phyloP scores from a whole-genome alignment of 1,140 invertebrate species.

The Psix sp. region DNA sequence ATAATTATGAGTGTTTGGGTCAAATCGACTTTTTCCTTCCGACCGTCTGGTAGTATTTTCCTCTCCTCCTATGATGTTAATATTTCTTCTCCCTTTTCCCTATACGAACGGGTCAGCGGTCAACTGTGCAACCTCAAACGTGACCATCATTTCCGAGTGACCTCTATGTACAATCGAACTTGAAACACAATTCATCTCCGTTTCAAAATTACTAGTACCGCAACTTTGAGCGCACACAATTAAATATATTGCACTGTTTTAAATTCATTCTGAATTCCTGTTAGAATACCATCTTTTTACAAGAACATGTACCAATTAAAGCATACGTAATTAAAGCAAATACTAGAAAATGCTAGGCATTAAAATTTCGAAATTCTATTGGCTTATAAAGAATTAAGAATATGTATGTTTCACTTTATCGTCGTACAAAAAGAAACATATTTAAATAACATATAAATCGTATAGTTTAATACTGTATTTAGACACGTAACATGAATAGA shows the following conservation, averaged over 20 bases:
- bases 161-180: conserved; percentile 40
- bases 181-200: conserved; percentile 31
- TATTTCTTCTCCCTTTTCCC: neutral
- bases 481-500: no score
- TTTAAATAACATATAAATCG: no score
- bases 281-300: conserved; percentile 4
- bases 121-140: conserved; percentile 30
- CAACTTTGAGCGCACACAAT: conserved; percentile 1
- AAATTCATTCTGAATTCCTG: conserved; percentile 18
- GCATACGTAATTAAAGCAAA: neutral
- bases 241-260: conserved; percentile 10
- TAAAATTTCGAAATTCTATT: no score
- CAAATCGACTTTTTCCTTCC: no score
- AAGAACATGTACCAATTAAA: conserved; percentile 1
- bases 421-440: no score
- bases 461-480: no score
- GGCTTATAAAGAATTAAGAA: no score
- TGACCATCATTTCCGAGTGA: conserved; percentile 36
- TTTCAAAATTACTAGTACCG: conserved; percentile 14
- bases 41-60: no score
- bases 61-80: no score
- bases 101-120: conserved; percentile 4
- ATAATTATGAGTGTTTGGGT: no score
- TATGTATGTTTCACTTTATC: no score
- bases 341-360: no score